Evolutionary conservation across 2,797 vertebrate species (phyloP).

Genomic region (Myotis myotis): DNA sequence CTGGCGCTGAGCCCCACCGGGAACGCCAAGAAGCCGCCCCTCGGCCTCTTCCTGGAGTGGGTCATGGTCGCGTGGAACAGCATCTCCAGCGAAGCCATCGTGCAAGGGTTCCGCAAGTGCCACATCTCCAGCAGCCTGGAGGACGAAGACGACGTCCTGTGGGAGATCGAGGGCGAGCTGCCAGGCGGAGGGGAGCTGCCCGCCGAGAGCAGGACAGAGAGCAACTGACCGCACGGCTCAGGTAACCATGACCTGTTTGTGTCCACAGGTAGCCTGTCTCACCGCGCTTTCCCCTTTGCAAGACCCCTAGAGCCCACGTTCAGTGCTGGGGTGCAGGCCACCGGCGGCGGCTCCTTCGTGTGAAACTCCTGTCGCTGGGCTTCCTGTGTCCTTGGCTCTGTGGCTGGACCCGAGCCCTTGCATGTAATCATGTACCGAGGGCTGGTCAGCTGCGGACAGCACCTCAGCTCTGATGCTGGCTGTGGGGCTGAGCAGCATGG

Average conservation of each 20-base stretch:
- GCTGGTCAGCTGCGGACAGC: not conserved
- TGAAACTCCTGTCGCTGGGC: not conserved
- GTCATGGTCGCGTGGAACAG: slow-evolving; percentile 77
- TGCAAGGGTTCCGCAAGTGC: slow-evolving; percentile 74
- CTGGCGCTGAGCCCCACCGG: slow-evolving; percentile 77
- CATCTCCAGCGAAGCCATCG: slow-evolving; percentile 75
- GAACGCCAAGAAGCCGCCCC: slow-evolving; percentile 78
- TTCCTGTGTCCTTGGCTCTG: not conserved
- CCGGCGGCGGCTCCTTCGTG: not conserved
- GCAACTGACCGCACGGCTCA: slow-evolving; percentile 22
- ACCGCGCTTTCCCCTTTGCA: rapidly evolving
- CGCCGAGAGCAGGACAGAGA: not conserved
- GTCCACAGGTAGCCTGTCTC: not conserved
- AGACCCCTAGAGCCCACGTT: not conserved
- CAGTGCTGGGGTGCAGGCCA: not conserved
- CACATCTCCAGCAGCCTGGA: slow-evolving; percentile 77
- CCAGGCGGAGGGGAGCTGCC: slow-evolving; percentile 52
- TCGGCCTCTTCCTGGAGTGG: slow-evolving; percentile 79
- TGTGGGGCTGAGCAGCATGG: not conserved
- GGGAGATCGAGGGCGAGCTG: slow-evolving; percentile 74
- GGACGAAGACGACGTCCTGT: slow-evolving; percentile 68
- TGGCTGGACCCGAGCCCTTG: not conserved
- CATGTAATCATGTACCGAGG: not conserved
- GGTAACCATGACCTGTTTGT: not conserved
- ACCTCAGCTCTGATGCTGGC: not conserved